Percentiles rank a stretch among this genome's conserved stretches.
These are phyloP conservation scores for Potamarius usumacintae DNA, from an alignment of 2,113 vertebrate genomes.

Conservation along the genomic window DNA sequence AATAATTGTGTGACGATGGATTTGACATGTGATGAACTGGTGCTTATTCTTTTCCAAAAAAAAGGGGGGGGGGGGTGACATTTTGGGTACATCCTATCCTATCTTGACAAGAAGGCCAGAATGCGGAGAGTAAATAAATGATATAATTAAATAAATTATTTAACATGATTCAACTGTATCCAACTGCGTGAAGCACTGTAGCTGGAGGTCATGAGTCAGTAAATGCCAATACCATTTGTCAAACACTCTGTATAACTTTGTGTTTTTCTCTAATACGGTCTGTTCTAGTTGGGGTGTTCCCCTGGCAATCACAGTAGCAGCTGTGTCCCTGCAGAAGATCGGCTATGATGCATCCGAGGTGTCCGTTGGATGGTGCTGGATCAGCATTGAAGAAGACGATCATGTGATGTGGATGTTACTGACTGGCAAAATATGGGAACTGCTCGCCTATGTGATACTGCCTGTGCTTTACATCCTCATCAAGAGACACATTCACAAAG, in stretches of 20 bases:
- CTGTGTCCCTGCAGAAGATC: slow-evolving; percentile 85
- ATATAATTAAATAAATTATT: background rate
- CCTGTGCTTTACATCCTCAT: slow-evolving; percentile 89
- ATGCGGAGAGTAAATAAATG: too few species aligned
- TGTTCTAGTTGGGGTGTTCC: slow-evolving; percentile 87
- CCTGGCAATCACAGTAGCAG: slow-evolving; percentile 80
- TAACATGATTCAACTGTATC: background rate
- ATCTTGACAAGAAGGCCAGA: too few species aligned
- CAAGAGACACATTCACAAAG: slow-evolving; percentile 85
- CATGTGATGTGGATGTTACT: slow-evolving; percentile 91
- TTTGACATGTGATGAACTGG: too few species aligned
- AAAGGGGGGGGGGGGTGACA: too few species aligned
- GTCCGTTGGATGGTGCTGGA: slow-evolving; percentile 97
- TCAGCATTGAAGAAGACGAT: slow-evolving; percentile 79
- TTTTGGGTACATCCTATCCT: too few species aligned
- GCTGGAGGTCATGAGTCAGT: background rate
- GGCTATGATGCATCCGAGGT: slow-evolving; percentile 92
- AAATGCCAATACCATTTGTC: background rate
- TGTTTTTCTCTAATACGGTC: slow-evolving; percentile 11
- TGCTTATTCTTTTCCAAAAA: too few species aligned
- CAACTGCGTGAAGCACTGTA: background rate
- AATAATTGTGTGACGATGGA: too few species aligned
- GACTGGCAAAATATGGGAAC: slow-evolving; percentile 91
- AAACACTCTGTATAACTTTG: slow-evolving; percentile 1
- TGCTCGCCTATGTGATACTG: slow-evolving; percentile 86